Conservation (phyloP, 2,797 vertebrate species). For the Trichosurus vulpecula region DNA sequence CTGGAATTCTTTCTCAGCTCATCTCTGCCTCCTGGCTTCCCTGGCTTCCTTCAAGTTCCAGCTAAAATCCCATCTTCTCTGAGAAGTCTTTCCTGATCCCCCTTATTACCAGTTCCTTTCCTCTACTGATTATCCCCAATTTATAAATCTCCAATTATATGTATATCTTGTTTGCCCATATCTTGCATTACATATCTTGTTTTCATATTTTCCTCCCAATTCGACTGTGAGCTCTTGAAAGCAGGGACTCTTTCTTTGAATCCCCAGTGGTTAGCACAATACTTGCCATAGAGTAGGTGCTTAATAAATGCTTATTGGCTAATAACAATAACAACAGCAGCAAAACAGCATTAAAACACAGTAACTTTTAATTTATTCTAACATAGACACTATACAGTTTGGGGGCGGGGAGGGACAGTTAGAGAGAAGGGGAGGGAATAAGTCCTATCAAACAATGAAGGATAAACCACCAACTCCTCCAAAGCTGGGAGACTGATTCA, state of each 20-base stretch:
- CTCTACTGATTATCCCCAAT: not conserved
- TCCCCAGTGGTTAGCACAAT: not conserved
- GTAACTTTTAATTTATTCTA: not conserved
- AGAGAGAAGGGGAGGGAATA: not conserved
- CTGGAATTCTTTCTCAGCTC: not conserved
- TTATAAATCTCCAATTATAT: not conserved
- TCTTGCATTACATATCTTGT: not conserved
- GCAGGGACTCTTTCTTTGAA: not conserved
- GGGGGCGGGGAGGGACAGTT: not conserved
- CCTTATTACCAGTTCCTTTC: not conserved
- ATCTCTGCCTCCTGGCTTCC: not conserved
- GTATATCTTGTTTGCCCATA: not conserved
- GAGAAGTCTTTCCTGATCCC: not conserved
- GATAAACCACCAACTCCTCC: not conserved
- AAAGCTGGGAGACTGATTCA: constrained; percentile 37
- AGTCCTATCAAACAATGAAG: not conserved
- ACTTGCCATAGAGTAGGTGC: not conserved
- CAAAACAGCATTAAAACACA: not conserved
- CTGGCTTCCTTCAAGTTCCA: not conserved
- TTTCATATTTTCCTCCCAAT: not conserved
- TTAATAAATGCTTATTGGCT: not conserved
- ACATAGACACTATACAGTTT: not conserved
- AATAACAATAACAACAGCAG: not conserved
- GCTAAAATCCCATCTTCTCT: not conserved
- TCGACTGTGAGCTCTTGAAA: not conserved